Conservation (phyloP, 2,888 invertebrate genomes). For the Diachrysia chrysitis region DNA sequence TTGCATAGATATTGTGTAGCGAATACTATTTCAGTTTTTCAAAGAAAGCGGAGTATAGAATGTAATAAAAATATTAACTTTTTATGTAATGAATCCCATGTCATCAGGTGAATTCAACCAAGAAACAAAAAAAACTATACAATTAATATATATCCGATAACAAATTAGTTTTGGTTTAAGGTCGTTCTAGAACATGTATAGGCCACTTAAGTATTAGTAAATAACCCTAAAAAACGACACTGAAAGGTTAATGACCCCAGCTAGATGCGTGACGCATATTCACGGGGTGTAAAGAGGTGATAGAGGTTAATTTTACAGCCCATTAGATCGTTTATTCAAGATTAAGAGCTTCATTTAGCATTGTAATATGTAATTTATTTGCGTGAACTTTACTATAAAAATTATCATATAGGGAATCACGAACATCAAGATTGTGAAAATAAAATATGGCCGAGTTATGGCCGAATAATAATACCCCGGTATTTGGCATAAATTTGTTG, state of each 20-base stretch:
- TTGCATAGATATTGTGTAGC: background rate
- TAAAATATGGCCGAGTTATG: background rate
- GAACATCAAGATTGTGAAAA: no score
- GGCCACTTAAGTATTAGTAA: no score
- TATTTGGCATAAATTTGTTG: background rate
- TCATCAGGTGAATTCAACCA: no score
- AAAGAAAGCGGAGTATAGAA: no score
- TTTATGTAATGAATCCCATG: no score
- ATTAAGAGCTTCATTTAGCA: background rate
- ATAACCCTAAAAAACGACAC: background rate
- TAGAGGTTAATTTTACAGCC: slow-evolving; percentile 26
- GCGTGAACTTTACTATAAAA: background rate
- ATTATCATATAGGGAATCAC: background rate
- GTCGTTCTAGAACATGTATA: no score
- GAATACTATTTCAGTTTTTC: no score
- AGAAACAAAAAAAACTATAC: no score
- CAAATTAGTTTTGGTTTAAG: no score
- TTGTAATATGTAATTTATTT: background rate
- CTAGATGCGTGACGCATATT: slow-evolving; percentile 2
- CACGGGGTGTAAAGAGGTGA: background rate
- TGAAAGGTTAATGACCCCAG: background rate
- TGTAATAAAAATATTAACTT: no score
- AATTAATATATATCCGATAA: no score
- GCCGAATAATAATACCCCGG: background rate
- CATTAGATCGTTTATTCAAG: slow-evolving; percentile 8